These are phyloP conservation scores for Caerostris darwini DNA, from an alignment of 1,140 invertebrate species.

Conservation along the genomic window DNA sequence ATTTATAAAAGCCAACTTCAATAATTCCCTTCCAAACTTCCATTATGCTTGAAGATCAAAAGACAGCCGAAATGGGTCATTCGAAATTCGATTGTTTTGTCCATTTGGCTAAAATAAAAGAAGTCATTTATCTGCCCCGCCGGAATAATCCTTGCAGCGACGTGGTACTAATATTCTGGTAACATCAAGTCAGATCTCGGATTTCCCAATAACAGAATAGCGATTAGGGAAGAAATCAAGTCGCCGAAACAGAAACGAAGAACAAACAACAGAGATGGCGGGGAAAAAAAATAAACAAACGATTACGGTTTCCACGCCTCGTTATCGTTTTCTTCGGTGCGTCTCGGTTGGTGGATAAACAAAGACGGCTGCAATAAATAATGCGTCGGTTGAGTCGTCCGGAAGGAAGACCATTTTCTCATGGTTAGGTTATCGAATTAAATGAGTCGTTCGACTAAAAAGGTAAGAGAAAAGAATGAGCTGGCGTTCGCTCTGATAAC, in stretches of 20 bases:
- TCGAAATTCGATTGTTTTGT: conserved; percentile 51
- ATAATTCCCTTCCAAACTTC: too few species aligned
- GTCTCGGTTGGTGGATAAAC: conserved; percentile 42
- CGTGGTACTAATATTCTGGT: conserved; percentile 26
- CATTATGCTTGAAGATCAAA: not conserved
- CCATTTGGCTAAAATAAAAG: conserved; percentile 44
- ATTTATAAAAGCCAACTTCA: not conserved
- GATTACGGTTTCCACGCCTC: conserved; percentile 57
- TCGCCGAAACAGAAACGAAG: conserved; percentile 30
- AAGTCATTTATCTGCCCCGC: conserved; percentile 23
- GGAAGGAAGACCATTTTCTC: conserved; percentile 25
- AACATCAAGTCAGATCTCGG: conserved; percentile 39
- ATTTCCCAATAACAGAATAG: conserved; percentile 56
- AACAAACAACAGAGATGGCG: not conserved
- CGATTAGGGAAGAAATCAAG: conserved; percentile 58
- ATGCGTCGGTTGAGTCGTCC: conserved; percentile 37
- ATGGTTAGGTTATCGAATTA: conserved; percentile 51
- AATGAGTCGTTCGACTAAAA: conserved; percentile 48
- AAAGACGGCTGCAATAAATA: conserved; percentile 62
- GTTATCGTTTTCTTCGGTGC: conserved; percentile 58
- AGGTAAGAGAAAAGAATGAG: conserved; percentile 7
- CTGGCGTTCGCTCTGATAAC: conserved; percentile 5
- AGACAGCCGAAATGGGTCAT: not conserved
- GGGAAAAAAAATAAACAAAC: conserved; percentile 4
- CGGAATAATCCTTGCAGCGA: conserved; percentile 27